Conservation (phyloP, 2,113 vertebrate genomes). For the Rhegmatorhina hoffmannsi region DNA sequence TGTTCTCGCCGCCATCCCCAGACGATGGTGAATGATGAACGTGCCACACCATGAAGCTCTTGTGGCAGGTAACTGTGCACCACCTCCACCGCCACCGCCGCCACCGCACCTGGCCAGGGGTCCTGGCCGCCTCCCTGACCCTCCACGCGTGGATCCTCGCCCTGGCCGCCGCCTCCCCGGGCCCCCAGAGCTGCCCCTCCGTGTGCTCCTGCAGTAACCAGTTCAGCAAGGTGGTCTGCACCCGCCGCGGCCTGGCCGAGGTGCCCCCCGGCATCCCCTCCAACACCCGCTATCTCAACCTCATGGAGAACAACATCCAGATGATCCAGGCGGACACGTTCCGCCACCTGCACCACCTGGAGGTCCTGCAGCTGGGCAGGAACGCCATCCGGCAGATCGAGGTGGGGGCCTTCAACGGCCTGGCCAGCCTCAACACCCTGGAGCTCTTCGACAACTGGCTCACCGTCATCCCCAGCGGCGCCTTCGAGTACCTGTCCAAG, state of each 20-base stretch:
- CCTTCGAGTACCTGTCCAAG: slow-evolving; percentile 98
- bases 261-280: slow-evolving; percentile 93
- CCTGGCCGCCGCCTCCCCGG: slow-evolving; percentile 75
- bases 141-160: slow-evolving; percentile 87
- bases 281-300: slow-evolving; percentile 94
- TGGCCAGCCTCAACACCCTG: slow-evolving; percentile 97
- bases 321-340: slow-evolving; percentile 96
- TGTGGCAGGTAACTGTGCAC: slow-evolving; percentile 97
- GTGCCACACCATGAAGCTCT: slow-evolving; percentile 98
- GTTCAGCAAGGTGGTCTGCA: slow-evolving; percentile 98
- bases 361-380: slow-evolving; percentile 94
- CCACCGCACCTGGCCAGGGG: slow-evolving; percentile 85
- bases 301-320: slow-evolving; percentile 99
- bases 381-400: slow-evolving; percentile 97
- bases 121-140: slow-evolving; percentile 92
- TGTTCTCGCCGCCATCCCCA: slow-evolving; percentile 83
- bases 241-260: slow-evolving; percentile 87
- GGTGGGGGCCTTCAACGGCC: slow-evolving; percentile 96
- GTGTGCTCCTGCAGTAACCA: slow-evolving; percentile 97
- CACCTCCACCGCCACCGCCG: slow-evolving; percentile 61
- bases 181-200: slow-evolving; percentile 92
- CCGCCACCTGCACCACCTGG: slow-evolving; percentile 93
- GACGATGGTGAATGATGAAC: slow-evolving; percentile 98
- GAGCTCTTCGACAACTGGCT: slow-evolving; percentile 98
- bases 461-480: slow-evolving; percentile 96